Conservation (phyloP, 2,888 invertebrate genomes). For the Alitta virens region DNA sequence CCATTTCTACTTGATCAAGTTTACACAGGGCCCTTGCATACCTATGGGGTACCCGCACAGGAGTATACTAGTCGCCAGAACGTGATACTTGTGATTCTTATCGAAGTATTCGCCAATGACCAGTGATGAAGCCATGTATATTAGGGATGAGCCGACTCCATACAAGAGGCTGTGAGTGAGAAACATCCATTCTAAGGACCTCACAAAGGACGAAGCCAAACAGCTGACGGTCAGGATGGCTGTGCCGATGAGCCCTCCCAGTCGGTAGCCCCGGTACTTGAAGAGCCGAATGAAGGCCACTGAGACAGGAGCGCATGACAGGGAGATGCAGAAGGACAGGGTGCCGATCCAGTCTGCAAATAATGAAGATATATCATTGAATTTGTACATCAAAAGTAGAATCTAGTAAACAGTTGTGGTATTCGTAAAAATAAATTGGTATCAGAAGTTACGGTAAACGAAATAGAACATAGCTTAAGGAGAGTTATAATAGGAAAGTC, state of each 20-base stretch:
- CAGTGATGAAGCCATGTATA: slow-evolving; percentile 40
- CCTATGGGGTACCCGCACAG: slow-evolving; percentile 40
- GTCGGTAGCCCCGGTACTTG: slow-evolving; percentile 33
- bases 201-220: slow-evolving; percentile 34
- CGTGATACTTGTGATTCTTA: slow-evolving; percentile 37
- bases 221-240: slow-evolving; percentile 32
- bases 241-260: slow-evolving; percentile 32
- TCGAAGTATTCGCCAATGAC: slow-evolving; percentile 41
- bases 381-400: no score
- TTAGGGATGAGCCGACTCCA: slow-evolving; percentile 37
- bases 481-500: no score
- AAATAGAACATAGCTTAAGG: no score
- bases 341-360: slow-evolving; percentile 40
- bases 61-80: slow-evolving; percentile 40
- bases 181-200: slow-evolving; percentile 36
- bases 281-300: slow-evolving; percentile 34
- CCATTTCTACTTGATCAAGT: no score
- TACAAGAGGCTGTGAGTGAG: slow-evolving; percentile 35
- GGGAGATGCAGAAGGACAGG: slow-evolving; percentile 38
- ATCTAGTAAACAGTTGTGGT: no score
- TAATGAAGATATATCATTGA: background rate
- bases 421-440: no score
- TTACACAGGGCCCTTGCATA: no score
- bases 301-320: slow-evolving; percentile 33
- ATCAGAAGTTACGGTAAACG: no score